phyloP scores from a whole-genome alignment of 1,140 invertebrate genomes.

The Eupeodes corollae region DNA sequence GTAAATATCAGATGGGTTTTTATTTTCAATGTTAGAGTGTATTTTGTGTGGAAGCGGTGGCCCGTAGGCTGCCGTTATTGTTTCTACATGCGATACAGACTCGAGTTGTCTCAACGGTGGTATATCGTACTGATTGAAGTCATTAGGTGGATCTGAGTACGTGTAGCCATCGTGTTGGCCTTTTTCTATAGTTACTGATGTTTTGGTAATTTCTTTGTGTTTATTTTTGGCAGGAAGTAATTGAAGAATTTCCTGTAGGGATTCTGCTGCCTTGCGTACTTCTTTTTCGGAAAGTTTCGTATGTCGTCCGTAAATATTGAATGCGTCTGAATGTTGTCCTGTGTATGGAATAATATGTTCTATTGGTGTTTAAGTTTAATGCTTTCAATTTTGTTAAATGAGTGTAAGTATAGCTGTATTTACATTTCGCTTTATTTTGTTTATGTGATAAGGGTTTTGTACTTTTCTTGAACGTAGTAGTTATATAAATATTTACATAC shows the following conservation, averaged over 20 bases:
- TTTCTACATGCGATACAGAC: constrained; percentile 31
- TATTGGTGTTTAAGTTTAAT: no score
- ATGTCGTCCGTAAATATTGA: constrained; percentile 32
- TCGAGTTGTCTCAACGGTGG: constrained; percentile 29
- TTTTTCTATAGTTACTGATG: constrained; percentile 26
- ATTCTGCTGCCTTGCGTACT: constrained; percentile 22
- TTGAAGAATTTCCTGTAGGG: constrained; percentile 30
- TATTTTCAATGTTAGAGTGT: neutral
- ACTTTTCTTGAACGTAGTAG: no score
- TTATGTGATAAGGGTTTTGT: no score
- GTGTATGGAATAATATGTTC: neutral
- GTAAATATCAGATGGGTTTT: constrained; percentile 25
- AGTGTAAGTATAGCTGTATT: no score
- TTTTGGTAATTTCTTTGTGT: constrained; percentile 22
- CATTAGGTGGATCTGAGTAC: constrained; percentile 18
- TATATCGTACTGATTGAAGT: constrained; percentile 18
- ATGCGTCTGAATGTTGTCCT: constrained; percentile 17
- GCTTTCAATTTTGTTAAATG: no score
- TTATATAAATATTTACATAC: no score
- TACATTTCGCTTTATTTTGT: no score
- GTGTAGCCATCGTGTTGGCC: constrained; percentile 4
- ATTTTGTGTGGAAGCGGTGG: constrained; percentile 1
- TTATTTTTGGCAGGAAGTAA: constrained; percentile 33
- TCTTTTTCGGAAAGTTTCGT: constrained; percentile 26
- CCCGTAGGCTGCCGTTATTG: constrained; percentile 30